Evolutionary conservation across 92 coral and sea anemone species (phyloP).

Genomic region (Phenganax marumi): DNA sequence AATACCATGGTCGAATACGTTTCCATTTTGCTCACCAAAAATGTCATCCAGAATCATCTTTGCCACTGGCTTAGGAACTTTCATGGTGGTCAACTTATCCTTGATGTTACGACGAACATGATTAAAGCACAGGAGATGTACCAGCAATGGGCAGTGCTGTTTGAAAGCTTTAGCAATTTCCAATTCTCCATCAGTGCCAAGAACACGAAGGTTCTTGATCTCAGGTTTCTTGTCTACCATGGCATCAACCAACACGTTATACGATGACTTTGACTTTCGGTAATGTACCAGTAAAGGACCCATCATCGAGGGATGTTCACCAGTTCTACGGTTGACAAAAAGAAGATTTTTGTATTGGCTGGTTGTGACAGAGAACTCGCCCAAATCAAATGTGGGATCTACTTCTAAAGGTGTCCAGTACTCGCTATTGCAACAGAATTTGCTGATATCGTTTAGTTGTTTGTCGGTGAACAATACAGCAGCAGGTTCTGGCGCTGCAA

Average conservation of each 20-base stretch:
- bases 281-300: conserved; percentile 56
- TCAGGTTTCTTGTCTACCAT: conserved; percentile 49
- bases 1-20: too few relatives aligned
- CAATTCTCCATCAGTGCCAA: conserved; percentile 58
- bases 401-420: conserved; percentile 45
- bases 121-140: conserved; percentile 13
- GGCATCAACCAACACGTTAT: conserved; percentile 55
- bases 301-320: conserved; percentile 51
- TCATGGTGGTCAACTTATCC: conserved; percentile 29
- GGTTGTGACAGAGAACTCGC: conserved; percentile 51
- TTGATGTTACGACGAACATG: conserved; percentile 27
- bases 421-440: conserved; percentile 47
- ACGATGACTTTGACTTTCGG: too few relatives aligned
- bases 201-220: conserved; percentile 42
- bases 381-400: conserved; percentile 50
- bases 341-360: conserved; percentile 43
- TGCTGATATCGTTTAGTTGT: conserved; percentile 49
- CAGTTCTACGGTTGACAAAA: conserved; percentile 44
- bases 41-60: conserved; percentile 11
- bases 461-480: conserved; percentile 51
- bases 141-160: conserved; percentile 40
- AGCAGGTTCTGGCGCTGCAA: conserved; percentile 61
- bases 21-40: too few relatives aligned
- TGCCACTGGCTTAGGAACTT: conserved; percentile 28
- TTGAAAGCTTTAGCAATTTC: conserved; percentile 41